A percentile compares a stretch with the other conserved stretches of the same genome.
phyloP scores from a whole-genome alignment of 1,140 invertebrate species.

The Drosophila ogumai region DNA sequence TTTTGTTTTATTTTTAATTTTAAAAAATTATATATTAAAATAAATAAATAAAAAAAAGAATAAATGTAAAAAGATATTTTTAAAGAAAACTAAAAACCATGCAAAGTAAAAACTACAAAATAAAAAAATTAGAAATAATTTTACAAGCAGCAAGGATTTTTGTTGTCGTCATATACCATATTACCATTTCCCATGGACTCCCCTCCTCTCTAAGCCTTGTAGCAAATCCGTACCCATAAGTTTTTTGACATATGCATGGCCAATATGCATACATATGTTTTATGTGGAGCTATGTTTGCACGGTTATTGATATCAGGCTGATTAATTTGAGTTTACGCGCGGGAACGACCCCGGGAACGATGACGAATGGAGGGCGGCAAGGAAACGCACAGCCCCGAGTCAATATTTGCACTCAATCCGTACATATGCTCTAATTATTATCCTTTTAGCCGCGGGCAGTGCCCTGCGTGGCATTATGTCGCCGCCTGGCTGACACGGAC shows the following conservation, averaged over 20 bases:
- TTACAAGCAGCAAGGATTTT: too few species aligned
- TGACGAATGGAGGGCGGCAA: conserved; percentile 29
- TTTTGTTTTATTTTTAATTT: too few species aligned
- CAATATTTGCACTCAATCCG: conserved; percentile 82
- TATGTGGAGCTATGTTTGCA: conserved; percentile 52
- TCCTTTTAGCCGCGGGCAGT: conserved; percentile 72
- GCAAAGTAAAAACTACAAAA: too few species aligned
- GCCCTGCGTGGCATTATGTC: conserved; percentile 60
- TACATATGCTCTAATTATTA: conserved; percentile 83
- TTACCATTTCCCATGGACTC: background rate
- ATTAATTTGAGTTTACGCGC: conserved; percentile 66
- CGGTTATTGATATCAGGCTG: conserved; percentile 65
- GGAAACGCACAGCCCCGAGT: conserved; percentile 23
- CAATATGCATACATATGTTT: conserved; percentile 51
- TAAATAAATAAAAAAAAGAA: too few species aligned
- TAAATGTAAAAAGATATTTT: background rate
- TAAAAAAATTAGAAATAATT: too few species aligned
- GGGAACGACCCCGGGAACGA: conserved; percentile 35
- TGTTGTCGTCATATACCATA: background rate
- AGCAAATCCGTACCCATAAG: conserved; percentile 17
- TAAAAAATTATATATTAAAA: too few species aligned
- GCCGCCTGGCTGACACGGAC: conserved; percentile 46
- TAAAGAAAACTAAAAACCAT: background rate
- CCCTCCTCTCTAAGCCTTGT: background rate
- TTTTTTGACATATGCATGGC: conserved; percentile 24